Percentiles rank a stretch among this genome's conserved stretches.
Evolutionary conservation across 2,888 invertebrate genomes (phyloP).

Genomic region (Cryptocephalus moraei): DNA sequence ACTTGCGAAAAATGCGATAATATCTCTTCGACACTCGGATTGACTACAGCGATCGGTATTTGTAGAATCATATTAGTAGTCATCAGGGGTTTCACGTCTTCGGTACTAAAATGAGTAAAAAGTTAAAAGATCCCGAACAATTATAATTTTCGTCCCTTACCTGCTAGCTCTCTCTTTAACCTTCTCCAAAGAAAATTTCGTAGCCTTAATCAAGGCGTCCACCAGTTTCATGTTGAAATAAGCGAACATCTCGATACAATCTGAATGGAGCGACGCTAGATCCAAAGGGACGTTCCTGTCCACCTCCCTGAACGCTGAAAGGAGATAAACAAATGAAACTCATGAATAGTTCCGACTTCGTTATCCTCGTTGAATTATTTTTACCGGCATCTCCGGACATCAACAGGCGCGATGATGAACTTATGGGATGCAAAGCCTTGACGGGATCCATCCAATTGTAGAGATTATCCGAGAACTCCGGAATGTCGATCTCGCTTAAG

Average conservation of each 20-base stretch:
- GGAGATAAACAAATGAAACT: too few species aligned
- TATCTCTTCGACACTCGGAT: constrained; percentile 60
- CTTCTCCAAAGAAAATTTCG: constrained; percentile 61
- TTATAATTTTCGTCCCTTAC: constrained; percentile 12
- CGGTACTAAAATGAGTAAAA: constrained; percentile 11
- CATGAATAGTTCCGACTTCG: background rate
- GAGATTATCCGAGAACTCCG: constrained; percentile 47
- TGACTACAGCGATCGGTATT: constrained; percentile 53
- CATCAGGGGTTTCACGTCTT: constrained; percentile 42
- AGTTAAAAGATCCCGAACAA: background rate
- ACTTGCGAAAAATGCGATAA: constrained; percentile 57
- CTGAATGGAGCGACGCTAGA: constrained; percentile 49
- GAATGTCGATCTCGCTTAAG: constrained; percentile 50
- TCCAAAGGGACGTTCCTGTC: constrained; percentile 51
- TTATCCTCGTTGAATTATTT: background rate
- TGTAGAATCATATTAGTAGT: constrained; percentile 51
- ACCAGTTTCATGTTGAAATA: constrained; percentile 68
- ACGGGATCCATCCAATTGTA: constrained; percentile 55
- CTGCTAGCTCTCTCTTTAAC: constrained; percentile 49
- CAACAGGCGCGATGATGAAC: constrained; percentile 47
- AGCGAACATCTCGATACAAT: constrained; percentile 72
- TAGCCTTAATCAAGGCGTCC: constrained; percentile 63
- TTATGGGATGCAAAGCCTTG: constrained; percentile 49
- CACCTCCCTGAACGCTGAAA: constrained; percentile 53
- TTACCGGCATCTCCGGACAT: constrained; percentile 49